Evolutionary conservation across 1,140 invertebrate genomes (phyloP), one percentile per base, ranked within the genome.

Genomic region (Aphaenogaster ashmeadi): DNA sequence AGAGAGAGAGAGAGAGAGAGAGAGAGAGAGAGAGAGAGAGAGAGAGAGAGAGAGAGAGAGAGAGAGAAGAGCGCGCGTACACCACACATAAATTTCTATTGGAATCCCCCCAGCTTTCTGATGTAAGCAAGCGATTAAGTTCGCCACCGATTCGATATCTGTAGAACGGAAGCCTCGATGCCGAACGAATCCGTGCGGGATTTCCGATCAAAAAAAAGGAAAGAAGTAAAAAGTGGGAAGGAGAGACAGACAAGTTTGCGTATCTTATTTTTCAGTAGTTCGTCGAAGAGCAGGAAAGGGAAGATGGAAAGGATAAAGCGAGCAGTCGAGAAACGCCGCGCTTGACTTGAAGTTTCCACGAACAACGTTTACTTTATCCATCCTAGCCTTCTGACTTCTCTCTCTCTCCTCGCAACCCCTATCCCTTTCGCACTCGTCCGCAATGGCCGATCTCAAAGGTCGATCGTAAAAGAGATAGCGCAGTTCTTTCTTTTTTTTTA

Each of bases 221-320:
- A 18, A 18, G 47, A 58, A 15, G 27, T 36, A 52, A 62, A 58
- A 21, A 81, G 41, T 33, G 18, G 47, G 11, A 71, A 41, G 66
- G 64, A 77, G 33, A 64, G 38, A 80, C 52, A 86, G 75, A 71
- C 80, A 62, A 84, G 80, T 84, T 84, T 84, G 80, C 80, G 80
- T 84, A 84, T 84, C 80, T 84, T 84, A 84, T 84, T 84, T 84
- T 84, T 84, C 80, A 84, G 80, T 56, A 84, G 80, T 75, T 84
- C 79, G 52, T 54, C 69, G 80, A 75, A 58, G 54, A 84, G 54
- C 52, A 8, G 54, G 67, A 84, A 75, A 75, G 44, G 44, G 69
- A 84, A 84, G 80, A 84, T 84, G 69, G 80, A 84, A 84, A 84
- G 80, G 80, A 84, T 84, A 84, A 84, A 84, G 69, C 69, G 80